Percentiles rank a stretch among this genome's conserved stretches.
These are phyloP conservation scores for Poecilia latipinna DNA, from an alignment of 2,113 vertebrate species.

Conservation along the genomic window DNA sequence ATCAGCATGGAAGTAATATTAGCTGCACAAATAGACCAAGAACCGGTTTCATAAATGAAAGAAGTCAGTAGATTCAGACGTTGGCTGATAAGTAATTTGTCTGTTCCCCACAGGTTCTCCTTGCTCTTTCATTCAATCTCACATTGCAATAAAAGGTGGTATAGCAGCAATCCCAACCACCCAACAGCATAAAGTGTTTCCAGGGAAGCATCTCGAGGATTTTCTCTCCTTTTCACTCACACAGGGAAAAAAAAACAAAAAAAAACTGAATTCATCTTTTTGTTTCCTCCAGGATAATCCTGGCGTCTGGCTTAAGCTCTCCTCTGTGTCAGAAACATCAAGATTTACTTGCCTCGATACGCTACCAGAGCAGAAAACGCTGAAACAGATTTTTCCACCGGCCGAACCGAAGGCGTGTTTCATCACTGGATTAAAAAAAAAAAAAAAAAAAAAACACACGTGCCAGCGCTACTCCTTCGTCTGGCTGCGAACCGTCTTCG, in stretches of 20 bases:
- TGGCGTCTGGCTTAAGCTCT: conserved; percentile 6
- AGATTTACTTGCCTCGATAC: background rate
- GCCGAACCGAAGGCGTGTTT: conserved; percentile 6
- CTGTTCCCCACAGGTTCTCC: background rate
- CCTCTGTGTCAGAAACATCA: conserved; percentile 41
- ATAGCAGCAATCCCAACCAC: background rate
- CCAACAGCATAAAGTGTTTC: conserved; percentile 4
- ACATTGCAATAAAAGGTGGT: background rate
- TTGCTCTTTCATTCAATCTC: conserved; percentile 3
- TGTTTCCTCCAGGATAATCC: conserved; percentile 26
- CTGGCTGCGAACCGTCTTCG: background rate
- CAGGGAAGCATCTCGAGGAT: conserved; percentile 35
- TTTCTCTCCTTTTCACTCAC: conserved; percentile 8
- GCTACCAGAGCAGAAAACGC: conserved; percentile 13
- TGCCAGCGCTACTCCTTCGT: background rate
- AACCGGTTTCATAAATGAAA: background rate
- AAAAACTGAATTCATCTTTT: conserved; percentile 30
- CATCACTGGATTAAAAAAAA: conserved; percentile 1
- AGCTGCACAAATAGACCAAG: background rate
- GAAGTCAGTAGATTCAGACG: background rate
- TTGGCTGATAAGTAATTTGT: background rate
- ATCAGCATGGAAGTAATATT: background rate
- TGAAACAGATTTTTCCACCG: background rate
- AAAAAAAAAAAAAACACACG: background rate
- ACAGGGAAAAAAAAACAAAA: background rate